Percentiles rank a stretch among this genome's conserved stretches.
These are phyloP conservation scores for Entomyzon cyanotis DNA, from an alignment of 2,113 vertebrate species.

Conservation along the genomic window DNA sequence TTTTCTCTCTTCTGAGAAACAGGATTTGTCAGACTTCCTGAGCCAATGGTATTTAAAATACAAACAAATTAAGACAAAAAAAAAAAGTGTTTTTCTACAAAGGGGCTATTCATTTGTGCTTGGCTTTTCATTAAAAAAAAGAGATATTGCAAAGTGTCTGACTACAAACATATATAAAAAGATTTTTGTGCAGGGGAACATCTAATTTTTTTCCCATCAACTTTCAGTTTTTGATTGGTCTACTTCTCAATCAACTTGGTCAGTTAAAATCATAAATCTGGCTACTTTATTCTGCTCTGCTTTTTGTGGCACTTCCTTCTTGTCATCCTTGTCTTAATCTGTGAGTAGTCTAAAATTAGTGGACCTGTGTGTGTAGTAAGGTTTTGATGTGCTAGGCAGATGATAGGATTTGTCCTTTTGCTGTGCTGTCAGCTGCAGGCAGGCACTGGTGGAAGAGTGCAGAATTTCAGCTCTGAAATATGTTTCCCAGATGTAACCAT, in stretches of 20 bases:
- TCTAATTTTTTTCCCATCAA: neutral
- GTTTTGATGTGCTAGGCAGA: neutral
- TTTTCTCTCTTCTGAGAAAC: conserved; percentile 47
- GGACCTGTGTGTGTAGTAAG: neutral
- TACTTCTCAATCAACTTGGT: neutral
- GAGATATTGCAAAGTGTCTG: neutral
- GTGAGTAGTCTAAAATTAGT: neutral
- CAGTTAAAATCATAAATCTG: neutral
- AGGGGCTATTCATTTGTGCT: neutral
- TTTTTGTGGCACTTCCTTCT: neutral
- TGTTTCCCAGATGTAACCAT: neutral
- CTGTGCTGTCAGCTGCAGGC: neutral
- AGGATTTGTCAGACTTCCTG: conserved; percentile 50
- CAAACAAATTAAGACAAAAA: conserved; percentile 25
- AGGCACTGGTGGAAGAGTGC: neutral
- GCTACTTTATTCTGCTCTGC: neutral
- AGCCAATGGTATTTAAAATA: conserved; percentile 15
- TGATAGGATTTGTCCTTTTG: neutral
- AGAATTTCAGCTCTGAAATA: neutral
- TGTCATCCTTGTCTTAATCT: neutral
- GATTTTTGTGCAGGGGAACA: neutral
- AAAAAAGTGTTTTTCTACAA: neutral
- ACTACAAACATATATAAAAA: neutral
- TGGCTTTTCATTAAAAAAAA: neutral
- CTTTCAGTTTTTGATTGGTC: neutral